A percentile compares a stretch with the other conserved stretches of the same genome.
Conservation (phyloP, 1,140 invertebrate species). For the Ladona fulva region DNA sequence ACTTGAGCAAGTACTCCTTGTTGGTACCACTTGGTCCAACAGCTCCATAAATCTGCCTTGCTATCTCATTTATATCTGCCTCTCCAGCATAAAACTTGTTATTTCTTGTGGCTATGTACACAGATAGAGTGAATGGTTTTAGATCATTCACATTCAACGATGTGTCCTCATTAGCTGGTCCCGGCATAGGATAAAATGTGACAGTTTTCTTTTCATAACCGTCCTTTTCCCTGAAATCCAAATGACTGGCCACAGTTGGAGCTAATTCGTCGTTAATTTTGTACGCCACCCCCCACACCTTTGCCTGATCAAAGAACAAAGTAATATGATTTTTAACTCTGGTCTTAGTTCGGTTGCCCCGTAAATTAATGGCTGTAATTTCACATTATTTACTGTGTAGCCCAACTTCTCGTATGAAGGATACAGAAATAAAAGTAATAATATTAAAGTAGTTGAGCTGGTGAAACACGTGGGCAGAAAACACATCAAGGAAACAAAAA, state of each 20-base stretch:
- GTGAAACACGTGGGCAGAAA: too few species aligned
- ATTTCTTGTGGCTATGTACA: constrained; percentile 71
- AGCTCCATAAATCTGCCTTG: constrained; percentile 60
- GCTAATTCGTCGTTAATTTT: constrained; percentile 62
- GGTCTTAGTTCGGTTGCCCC: background rate
- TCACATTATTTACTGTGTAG: background rate
- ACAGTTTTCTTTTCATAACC: constrained; percentile 65
- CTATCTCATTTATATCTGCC: constrained; percentile 64
- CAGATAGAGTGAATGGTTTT: constrained; percentile 57
- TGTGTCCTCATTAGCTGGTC: constrained; percentile 20
- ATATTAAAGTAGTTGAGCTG: too few species aligned
- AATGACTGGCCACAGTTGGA: constrained; percentile 61
- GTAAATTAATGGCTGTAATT: background rate
- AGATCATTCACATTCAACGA: constrained; percentile 27
- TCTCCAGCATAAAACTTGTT: constrained; percentile 67
- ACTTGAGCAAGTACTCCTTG: constrained; percentile 77
- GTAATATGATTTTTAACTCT: constrained; percentile 12
- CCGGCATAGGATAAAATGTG: constrained; percentile 54
- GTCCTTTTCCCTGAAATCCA: constrained; percentile 84
- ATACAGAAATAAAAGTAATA: too few species aligned
- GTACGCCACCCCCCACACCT: constrained; percentile 87
- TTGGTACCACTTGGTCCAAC: constrained; percentile 78
- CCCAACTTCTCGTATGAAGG: too few species aligned
- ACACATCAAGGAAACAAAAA: too few species aligned
- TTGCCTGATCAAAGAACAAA: constrained; percentile 36